phyloP scores from a whole-genome alignment of 1,140 invertebrate genomes.

The Conopomorpha cramerella region DNA sequence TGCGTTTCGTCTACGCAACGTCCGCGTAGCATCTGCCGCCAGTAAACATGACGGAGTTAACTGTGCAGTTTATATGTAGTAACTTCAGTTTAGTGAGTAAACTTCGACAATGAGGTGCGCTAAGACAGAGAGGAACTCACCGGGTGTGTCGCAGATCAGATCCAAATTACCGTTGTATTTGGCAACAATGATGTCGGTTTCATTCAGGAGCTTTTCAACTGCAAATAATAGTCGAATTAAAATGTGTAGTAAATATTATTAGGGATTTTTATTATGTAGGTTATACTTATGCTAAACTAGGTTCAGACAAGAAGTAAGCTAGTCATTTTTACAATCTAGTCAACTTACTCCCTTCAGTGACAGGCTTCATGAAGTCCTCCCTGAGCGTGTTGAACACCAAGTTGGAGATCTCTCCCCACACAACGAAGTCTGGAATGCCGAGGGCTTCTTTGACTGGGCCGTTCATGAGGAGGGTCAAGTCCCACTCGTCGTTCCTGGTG shows the following conservation, averaged over 20 bases:
- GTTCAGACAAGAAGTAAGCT: too few species aligned
- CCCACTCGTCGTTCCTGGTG: slow-evolving; percentile 7
- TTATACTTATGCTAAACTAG: too few species aligned
- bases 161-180: slow-evolving; percentile 72
- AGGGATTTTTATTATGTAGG: too few species aligned
- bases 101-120: neutral
- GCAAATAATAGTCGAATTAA: too few species aligned
- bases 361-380: slow-evolving; percentile 86
- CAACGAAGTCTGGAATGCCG: slow-evolving; percentile 64
- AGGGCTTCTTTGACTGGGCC: slow-evolving; percentile 68
- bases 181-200: slow-evolving; percentile 68
- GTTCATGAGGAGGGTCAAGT: slow-evolving; percentile 69
- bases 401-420: slow-evolving; percentile 65
- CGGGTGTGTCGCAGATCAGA: slow-evolving; percentile 42
- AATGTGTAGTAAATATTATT: too few species aligned
- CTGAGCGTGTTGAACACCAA: slow-evolving; percentile 67
- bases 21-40: too few species aligned
- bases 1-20: too few species aligned
- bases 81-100: neutral
- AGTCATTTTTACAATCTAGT: too few species aligned
- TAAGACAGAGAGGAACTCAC: slow-evolving; percentile 19
- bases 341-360: slow-evolving; percentile 67
- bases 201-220: slow-evolving; percentile 74
- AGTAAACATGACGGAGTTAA: too few species aligned
- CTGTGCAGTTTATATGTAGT: neutral